Evolutionary conservation across 2,797 vertebrate species (phyloP).

Genomic region (Anguilla anguilla): DNA sequence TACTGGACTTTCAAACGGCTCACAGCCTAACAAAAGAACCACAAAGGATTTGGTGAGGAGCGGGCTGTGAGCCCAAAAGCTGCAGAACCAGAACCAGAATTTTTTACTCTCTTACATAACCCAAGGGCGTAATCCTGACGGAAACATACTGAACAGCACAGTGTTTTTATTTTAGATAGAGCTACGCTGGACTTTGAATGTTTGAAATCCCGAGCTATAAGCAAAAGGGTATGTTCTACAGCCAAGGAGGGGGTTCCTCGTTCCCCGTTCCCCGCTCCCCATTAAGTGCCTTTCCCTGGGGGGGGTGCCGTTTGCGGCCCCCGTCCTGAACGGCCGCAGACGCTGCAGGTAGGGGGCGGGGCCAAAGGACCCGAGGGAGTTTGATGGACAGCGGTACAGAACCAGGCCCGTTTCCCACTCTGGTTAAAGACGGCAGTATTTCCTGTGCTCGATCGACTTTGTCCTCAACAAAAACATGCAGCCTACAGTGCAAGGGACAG

Average conservation of each 20-base stretch:
- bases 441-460: neutral
- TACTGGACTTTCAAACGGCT: slow-evolving; percentile 14
- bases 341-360: neutral
- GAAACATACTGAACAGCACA: neutral
- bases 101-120: neutral
- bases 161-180: slow-evolving; percentile 2
- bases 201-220: slow-evolving; percentile 3
- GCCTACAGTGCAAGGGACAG: neutral
- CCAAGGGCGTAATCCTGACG: neutral
- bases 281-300: slow-evolving; percentile 9
- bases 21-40: neutral
- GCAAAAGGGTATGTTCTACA: neutral
- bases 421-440: neutral
- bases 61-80: neutral
- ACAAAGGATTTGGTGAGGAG: neutral
- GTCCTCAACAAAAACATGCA: neutral
- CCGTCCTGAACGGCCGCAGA: neutral
- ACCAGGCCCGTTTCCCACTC: neutral
- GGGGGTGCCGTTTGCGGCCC: neutral
- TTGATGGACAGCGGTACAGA: neutral
- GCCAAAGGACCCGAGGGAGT: neutral
- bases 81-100: neutral
- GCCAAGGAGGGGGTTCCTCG: neutral
- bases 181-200: neutral
- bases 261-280: no score